Percentiles rank a stretch among this genome's conserved stretches.
These are phyloP conservation scores for Toxotes chatareus DNA, from an alignment of 2,113 vertebrate species.

Conservation along the genomic window DNA sequence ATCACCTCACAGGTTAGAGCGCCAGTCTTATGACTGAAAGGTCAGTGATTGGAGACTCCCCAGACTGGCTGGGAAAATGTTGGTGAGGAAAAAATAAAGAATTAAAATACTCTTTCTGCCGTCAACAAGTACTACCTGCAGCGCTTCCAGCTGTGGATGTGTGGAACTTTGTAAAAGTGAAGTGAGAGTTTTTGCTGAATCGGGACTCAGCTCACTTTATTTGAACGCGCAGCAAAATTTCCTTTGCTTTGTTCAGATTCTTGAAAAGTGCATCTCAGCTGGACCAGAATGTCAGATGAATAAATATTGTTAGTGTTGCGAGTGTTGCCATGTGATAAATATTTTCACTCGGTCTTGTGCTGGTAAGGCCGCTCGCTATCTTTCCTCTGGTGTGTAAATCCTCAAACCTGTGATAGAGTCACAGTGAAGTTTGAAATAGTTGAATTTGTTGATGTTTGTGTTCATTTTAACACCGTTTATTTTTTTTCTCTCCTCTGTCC, in stretches of 20 bases:
- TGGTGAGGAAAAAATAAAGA: neutral
- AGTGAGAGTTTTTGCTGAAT: slow-evolving; percentile 14
- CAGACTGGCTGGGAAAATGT: neutral
- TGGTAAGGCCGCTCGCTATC: neutral
- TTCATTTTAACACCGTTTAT: neutral
- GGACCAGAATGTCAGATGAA: neutral
- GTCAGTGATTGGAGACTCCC: neutral
- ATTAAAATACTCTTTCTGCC: neutral
- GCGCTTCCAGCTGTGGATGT: slow-evolving; percentile 9
- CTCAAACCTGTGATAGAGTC: neutral
- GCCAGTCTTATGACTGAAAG: slow-evolving; percentile 3
- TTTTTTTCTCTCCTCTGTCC: slow-evolving; percentile 7
- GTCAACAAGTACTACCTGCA: neutral
- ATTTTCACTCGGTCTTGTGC: neutral
- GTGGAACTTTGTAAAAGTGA: slow-evolving; percentile 1
- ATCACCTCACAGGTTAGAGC: slow-evolving; percentile 14
- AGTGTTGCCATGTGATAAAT: neutral
- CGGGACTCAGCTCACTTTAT: neutral
- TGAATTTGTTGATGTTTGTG: neutral
- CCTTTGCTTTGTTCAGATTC: neutral
- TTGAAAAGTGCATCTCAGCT: neutral
- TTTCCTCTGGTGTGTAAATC: neutral
- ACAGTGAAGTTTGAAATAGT: neutral
- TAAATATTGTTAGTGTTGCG: neutral
- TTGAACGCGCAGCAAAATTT: neutral